Percentiles rank a stretch among this genome's conserved stretches.
Evolutionary conservation across 2,797 vertebrate genomes (phyloP).

Genomic region (Anguilla marmorata): DNA sequence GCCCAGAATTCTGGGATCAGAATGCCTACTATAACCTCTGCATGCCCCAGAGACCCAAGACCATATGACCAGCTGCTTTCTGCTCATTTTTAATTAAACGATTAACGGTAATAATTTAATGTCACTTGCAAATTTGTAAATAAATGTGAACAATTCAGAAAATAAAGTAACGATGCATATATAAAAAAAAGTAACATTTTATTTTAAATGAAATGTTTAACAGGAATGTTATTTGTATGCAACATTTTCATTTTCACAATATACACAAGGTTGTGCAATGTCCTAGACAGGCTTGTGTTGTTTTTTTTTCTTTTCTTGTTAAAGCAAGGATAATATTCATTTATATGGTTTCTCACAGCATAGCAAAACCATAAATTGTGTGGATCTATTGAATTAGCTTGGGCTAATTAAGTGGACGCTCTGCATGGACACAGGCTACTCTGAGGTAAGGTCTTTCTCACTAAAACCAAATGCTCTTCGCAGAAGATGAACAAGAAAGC

Average conservation of each 20-base stretch:
- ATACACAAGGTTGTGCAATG: not conserved
- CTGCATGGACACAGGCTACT: not conserved
- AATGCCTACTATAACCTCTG: conserved; percentile 95
- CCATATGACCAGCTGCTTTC: conserved; percentile 67
- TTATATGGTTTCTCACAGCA: not conserved
- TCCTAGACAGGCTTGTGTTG: not conserved
- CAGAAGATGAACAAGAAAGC: not conserved
- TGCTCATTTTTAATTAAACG: not conserved
- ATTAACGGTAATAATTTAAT: not conserved
- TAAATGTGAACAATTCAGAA: not conserved
- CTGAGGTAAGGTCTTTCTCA: not conserved
- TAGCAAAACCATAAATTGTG: not conserved
- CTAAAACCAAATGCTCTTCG: not conserved
- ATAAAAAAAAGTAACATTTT: conserved; percentile 1
- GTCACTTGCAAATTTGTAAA: not conserved
- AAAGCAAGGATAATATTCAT: not conserved
- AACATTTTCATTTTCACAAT: not conserved
- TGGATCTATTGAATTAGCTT: not conserved
- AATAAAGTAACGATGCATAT: not conserved
- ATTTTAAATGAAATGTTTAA: not conserved
- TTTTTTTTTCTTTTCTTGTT: not conserved
- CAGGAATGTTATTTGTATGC: not conserved
- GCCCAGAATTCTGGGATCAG: conserved; percentile 90
- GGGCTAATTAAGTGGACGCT: not conserved
- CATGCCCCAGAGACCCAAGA: conserved; percentile 86